Percentiles rank a stretch among this genome's conserved stretches.
These are phyloP conservation scores for Acronicta psi DNA, from an alignment of 2,888 invertebrate species.

Conservation along the genomic window DNA sequence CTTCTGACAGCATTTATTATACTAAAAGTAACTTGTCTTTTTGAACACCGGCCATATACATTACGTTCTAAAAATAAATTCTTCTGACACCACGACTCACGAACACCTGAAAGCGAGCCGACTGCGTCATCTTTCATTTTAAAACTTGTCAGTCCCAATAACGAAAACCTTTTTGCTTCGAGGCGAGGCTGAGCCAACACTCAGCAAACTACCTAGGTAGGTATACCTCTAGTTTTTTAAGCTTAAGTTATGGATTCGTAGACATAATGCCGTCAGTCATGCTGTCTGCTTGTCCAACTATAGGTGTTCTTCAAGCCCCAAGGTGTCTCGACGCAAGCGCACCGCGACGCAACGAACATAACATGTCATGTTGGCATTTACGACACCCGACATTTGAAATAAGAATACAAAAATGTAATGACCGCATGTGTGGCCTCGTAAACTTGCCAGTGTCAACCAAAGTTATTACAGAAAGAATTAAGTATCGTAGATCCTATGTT, in stretches of 20 bases:
- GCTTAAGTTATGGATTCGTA: conserved; percentile 13
- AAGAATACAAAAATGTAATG: conserved; percentile 71
- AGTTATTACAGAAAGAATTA: conserved; percentile 34
- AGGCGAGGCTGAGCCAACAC: too few relatives aligned
- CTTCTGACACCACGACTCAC: not conserved
- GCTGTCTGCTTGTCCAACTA: conserved; percentile 26
- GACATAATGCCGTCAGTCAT: conserved; percentile 35
- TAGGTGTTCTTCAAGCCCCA: conserved; percentile 29
- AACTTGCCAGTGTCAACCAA: conserved; percentile 57
- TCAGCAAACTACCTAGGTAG: too few relatives aligned
- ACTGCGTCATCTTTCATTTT: not conserved
- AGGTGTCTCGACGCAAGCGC: conserved; percentile 37
- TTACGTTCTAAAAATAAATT: not conserved
- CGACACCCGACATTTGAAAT: conserved; percentile 77
- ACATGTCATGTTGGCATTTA: conserved; percentile 80
- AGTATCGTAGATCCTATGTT: conserved; percentile 29
- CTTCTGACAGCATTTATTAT: too few relatives aligned
- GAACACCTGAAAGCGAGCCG: conserved; percentile 1
- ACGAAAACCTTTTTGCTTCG: conserved; percentile 2
- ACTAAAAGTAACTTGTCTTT: not conserved
- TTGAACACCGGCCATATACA: not conserved
- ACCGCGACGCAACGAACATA: conserved; percentile 53
- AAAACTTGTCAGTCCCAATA: not conserved
- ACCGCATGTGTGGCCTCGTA: conserved; percentile 79
- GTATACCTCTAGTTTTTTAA: conserved; percentile 4